Conservation (phyloP, 2,113 vertebrate genomes). For the Macrotis lagotis region DNA sequence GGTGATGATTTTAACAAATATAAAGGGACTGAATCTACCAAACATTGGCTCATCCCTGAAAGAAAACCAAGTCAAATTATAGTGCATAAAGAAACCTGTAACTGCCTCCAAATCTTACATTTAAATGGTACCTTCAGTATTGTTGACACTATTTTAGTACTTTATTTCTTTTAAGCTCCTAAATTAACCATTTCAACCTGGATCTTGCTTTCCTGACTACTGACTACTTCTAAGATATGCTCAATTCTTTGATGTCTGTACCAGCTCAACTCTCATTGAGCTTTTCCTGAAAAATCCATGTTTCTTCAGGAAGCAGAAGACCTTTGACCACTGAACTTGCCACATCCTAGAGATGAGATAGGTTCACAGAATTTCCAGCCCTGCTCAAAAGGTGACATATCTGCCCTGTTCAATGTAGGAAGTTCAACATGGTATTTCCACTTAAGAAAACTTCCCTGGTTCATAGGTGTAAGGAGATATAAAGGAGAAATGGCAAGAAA, state of each 20-base stretch:
- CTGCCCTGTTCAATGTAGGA: background rate
- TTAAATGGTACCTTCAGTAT: background rate
- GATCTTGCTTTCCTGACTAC: background rate
- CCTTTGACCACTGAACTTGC: background rate
- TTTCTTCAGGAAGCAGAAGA: background rate
- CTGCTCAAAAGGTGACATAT: background rate
- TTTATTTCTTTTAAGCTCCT: background rate
- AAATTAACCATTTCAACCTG: background rate
- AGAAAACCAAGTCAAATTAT: background rate
- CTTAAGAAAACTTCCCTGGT: background rate
- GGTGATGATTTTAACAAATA: background rate
- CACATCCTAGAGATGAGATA: background rate
- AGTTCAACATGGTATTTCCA: background rate
- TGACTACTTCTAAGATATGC: background rate
- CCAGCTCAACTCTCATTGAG: background rate
- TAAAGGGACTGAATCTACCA: background rate
- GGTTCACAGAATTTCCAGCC: background rate
- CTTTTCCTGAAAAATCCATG: background rate
- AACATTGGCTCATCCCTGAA: background rate
- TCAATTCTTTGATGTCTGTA: background rate
- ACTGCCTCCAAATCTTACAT: background rate
- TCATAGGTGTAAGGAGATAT: background rate
- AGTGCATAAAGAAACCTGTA: background rate
- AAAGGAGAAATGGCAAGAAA: constrained; percentile 17
- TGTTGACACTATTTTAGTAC: background rate